phyloP scores from a whole-genome alignment of 2,113 vertebrate species.

The Daubentonia madagascariensis region DNA sequence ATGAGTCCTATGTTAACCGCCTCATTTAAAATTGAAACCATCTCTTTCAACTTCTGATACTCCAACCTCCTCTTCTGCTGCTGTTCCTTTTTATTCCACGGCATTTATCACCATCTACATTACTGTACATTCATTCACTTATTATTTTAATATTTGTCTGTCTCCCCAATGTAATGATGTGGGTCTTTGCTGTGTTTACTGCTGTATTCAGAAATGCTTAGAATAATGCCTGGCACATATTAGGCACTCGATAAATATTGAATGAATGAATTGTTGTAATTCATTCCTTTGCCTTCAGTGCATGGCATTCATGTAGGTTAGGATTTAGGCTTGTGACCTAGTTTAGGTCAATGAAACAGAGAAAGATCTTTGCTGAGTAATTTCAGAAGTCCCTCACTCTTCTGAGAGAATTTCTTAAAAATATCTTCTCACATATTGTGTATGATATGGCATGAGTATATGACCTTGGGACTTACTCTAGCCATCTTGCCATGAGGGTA shows the following conservation, averaged over 20 bases:
- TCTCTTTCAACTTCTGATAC: background rate
- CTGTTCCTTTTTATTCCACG: background rate
- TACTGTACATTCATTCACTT: background rate
- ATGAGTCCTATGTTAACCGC: background rate
- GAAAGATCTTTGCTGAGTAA: background rate
- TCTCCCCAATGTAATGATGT: background rate
- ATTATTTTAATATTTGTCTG: background rate
- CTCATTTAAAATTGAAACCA: background rate
- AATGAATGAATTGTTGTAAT: background rate
- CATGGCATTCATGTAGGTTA: background rate
- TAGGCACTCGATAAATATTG: background rate
- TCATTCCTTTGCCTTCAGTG: background rate
- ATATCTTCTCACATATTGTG: background rate
- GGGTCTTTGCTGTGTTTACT: background rate
- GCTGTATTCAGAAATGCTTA: background rate
- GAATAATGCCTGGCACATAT: background rate
- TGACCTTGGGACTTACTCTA: background rate
- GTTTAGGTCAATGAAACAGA: background rate
- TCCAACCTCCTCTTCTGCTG: background rate
- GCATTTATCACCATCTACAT: background rate
- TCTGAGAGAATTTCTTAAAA: background rate
- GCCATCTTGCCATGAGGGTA: background rate
- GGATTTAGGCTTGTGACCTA: background rate
- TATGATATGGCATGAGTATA: background rate
- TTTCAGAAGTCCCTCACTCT: background rate